These are phyloP conservation scores for Petrocephalus zakoni DNA, from an alignment of 2,113 vertebrate species.

Conservation along the genomic window DNA sequence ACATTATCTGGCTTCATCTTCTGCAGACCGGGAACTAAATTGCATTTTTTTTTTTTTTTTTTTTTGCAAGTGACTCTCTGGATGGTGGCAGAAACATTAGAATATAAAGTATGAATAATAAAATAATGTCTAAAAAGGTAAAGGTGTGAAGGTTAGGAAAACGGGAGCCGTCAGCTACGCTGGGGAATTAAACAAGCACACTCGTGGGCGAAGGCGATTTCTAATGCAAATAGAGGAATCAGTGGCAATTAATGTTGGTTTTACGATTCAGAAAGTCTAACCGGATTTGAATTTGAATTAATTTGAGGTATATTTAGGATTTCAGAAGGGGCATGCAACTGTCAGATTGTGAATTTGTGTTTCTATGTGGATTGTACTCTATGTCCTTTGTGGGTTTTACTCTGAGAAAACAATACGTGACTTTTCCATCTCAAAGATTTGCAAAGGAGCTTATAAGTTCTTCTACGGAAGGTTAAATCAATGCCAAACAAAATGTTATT, in stretches of 20 bases:
- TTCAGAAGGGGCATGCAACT: not conserved
- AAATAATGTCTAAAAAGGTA: conserved; percentile 64
- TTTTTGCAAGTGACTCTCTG: conserved; percentile 52
- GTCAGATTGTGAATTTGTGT: not conserved
- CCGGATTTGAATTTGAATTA: not conserved
- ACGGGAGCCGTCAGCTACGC: conserved; percentile 68
- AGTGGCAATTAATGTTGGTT: not conserved
- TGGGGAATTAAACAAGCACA: conserved; percentile 56
- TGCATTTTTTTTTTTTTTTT: conserved; percentile 50
- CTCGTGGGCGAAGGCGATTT: not conserved
- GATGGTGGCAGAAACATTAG: conserved; percentile 60
- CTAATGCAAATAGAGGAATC: not conserved
- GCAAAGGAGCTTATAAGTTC: not conserved
- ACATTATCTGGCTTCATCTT: conserved; percentile 69
- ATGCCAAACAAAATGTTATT: not conserved
- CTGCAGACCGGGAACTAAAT: conserved; percentile 67
- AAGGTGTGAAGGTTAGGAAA: conserved; percentile 65
- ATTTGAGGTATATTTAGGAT: not conserved
- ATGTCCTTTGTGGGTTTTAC: not conserved
- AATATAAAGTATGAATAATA: conserved; percentile 71
- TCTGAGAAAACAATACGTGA: not conserved
- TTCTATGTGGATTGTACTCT: too few relatives aligned
- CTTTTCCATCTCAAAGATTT: not conserved
- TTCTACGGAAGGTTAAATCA: not conserved
- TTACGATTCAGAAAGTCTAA: not conserved